A percentile compares a stretch with the other conserved stretches of the same genome.
Evolutionary conservation across 2,113 vertebrate genomes (phyloP).

Genomic region (Nesoenas mayeri): DNA sequence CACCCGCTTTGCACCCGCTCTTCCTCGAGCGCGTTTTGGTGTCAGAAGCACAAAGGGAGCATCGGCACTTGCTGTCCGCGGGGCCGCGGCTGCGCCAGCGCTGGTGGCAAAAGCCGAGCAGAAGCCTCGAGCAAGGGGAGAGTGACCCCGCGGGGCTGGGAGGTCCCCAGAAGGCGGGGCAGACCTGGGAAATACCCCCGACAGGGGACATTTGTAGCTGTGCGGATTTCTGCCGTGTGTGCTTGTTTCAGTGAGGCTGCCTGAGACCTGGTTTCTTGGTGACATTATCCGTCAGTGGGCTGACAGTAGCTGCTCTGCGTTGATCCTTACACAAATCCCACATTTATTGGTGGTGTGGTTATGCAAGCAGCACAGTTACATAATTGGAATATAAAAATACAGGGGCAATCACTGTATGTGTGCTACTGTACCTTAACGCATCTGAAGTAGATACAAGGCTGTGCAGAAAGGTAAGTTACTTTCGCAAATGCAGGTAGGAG

Average conservation of each 20-base stretch:
- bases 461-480: background rate
- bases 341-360: conserved; percentile 13
- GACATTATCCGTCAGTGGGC: background rate
- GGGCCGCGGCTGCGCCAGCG: conserved; percentile 77
- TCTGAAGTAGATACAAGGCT: background rate
- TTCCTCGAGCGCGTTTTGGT: background rate
- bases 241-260: background rate
- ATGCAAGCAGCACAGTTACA: conserved; percentile 54
- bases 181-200: background rate
- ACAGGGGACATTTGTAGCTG: background rate
- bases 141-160: background rate
- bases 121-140: background rate
- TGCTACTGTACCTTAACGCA: background rate
- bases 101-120: background rate
- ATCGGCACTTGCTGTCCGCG: background rate
- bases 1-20: background rate
- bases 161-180: background rate
- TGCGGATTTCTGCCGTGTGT: background rate
- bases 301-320: background rate
- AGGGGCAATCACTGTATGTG: background rate
- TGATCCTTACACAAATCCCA: conserved; percentile 16
- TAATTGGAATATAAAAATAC: conserved; percentile 44
- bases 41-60: background rate
- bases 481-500: background rate
- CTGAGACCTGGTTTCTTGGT: background rate